A percentile compares a stretch with the other conserved stretches of the same genome.
These are phyloP conservation scores for Fundulus diaphanus DNA, from an alignment of 2,797 vertebrate species.

Conservation along the genomic window DNA sequence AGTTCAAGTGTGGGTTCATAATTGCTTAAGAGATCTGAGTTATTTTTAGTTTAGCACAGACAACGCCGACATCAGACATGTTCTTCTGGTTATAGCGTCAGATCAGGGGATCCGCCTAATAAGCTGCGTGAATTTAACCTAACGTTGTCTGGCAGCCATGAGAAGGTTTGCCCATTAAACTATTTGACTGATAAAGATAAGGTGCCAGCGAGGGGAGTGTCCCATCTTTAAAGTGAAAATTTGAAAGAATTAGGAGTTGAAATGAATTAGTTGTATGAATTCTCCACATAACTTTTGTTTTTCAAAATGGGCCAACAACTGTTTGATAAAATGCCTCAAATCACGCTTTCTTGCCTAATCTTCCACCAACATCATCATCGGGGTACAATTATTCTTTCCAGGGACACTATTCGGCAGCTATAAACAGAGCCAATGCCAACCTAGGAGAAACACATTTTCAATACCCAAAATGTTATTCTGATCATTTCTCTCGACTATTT, in stretches of 20 bases:
- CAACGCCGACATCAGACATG: conserved; percentile 74
- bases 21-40: conserved; percentile 79
- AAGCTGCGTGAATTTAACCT: conserved; percentile 25
- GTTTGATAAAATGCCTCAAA: not conserved
- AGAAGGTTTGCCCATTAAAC: conserved; percentile 29
- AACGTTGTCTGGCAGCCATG: conserved; percentile 12
- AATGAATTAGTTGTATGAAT: not conserved
- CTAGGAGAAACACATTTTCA: not conserved
- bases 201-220: not conserved
- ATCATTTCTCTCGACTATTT: not conserved
- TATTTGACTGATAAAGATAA: conserved; percentile 22
- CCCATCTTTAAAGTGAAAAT: not conserved
- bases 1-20: conserved; percentile 78
- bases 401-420: not conserved
- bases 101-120: conserved; percentile 34
- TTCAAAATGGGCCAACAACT: not conserved
- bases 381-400: not conserved
- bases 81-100: conserved; percentile 43
- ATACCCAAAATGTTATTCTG: not conserved
- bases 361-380: not conserved
- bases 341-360: not conserved
- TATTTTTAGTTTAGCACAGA: conserved; percentile 78
- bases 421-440: not conserved
- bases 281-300: not conserved
- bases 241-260: not conserved